Conservation (phyloP, 2,797 vertebrate genomes). For the Pseudomugil tenellus region DNA sequence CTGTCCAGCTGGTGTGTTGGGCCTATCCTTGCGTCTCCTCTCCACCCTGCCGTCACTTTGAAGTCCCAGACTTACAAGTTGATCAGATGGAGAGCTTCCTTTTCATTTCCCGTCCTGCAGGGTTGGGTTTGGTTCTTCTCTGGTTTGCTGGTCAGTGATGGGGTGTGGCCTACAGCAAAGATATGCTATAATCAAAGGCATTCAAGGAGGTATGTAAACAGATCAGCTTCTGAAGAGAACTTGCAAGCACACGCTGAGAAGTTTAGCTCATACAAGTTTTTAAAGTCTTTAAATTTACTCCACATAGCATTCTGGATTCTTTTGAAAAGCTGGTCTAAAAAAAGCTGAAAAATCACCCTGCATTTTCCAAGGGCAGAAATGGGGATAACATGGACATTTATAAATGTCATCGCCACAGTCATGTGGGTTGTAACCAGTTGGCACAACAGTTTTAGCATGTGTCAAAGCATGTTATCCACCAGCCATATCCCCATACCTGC, state of each 20-base stretch:
- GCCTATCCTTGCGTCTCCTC: slow-evolving; percentile 70
- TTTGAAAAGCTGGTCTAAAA: slow-evolving; percentile 1
- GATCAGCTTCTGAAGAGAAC: slow-evolving; percentile 51
- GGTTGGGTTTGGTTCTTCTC: slow-evolving; percentile 68
- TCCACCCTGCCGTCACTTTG: slow-evolving; percentile 78
- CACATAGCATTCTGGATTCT: slow-evolving; percentile 6
- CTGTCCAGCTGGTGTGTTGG: slow-evolving; percentile 56
- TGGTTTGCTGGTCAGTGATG: slow-evolving; percentile 60
- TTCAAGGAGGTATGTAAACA: slow-evolving; percentile 81
- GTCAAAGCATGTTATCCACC: slow-evolving; percentile 75
- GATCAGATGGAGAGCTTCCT: slow-evolving; percentile 82
- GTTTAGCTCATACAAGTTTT: slow-evolving; percentile 20
- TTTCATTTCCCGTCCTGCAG: slow-evolving; percentile 79
- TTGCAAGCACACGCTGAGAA: slow-evolving; percentile 31
- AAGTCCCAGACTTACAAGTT: slow-evolving; percentile 75
- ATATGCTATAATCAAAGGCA: slow-evolving; percentile 81
- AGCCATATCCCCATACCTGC: slow-evolving; percentile 70
- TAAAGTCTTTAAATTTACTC: slow-evolving; percentile 12
- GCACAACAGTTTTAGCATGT: slow-evolving; percentile 77
- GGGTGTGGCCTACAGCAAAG: slow-evolving; percentile 75
- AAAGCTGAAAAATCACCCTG: neutral
- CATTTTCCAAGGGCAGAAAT: slow-evolving; percentile 21
- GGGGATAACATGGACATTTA: slow-evolving; percentile 66
- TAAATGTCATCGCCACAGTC: slow-evolving; percentile 72
- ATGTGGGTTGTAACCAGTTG: slow-evolving; percentile 76